Evolutionary conservation across 2,113 vertebrate species (phyloP), one percentile per base, ranked within the genome.

Genomic region (Callipepla squamata): DNA sequence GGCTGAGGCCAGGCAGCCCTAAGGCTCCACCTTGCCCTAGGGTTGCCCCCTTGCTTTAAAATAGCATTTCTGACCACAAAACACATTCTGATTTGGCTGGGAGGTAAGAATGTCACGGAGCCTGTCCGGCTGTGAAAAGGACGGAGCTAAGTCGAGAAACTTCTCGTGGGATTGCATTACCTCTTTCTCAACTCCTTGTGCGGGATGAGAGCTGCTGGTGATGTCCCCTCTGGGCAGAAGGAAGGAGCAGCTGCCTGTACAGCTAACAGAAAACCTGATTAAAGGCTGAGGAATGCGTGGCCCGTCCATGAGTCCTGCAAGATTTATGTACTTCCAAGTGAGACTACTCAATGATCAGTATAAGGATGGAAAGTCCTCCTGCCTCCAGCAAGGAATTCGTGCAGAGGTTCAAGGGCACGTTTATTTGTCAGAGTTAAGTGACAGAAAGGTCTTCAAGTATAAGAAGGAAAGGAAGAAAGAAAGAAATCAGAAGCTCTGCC

Each of bases 201-300:
- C 13, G n/a, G 45, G 50, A 53, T 13, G 16, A 19, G 8, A 14
- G 45, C 70, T 40, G 20, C 11, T 72, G 65, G 3, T 59, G n/a
- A 5, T 20, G 30, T 18, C 34, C 42, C 30, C 30, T 21, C 6
- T 4, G 34, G 11, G 30, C 16, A 34, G 34, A 34, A 47, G 17
- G 58, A 28, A 72, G 40, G 51, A 47, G 20, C 59, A 36, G n/a
- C 13, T 47, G 36, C 22, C 20, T 32, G 19, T 30, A 8, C 11
- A 12, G 30, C 30, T 16, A 58, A 21, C 36, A 48, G 20, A n/a
- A 63, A 55, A 62, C 9, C 38, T 0, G 3, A 11, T 62, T n/a
- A 38, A 79, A 3, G 22, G 5, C 6, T 20, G 32, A 67, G 12
- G 26, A 20, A 4, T 0, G 26, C 2, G 1, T 25, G 50, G 63